These are phyloP conservation scores for Corythoichthys intestinalis DNA, from an alignment of 2,113 vertebrate species.

Conservation along the genomic window DNA sequence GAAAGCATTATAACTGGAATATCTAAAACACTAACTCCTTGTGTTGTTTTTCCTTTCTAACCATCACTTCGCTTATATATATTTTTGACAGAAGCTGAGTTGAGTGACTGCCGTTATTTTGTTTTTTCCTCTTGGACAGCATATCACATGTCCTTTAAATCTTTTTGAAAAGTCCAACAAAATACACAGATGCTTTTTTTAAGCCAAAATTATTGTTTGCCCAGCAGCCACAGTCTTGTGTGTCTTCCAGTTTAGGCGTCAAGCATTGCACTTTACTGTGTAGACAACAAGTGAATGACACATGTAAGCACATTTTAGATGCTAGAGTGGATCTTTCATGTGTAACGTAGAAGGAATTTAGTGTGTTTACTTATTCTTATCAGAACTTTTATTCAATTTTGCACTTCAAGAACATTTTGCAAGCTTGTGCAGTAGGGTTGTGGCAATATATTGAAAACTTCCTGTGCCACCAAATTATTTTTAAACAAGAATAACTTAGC, in stretches of 20 bases:
- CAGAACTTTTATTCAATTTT: neutral
- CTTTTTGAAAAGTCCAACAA: slow-evolving; percentile 3
- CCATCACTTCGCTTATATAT: too few relatives aligned
- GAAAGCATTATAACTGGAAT: too few relatives aligned
- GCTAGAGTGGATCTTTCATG: neutral
- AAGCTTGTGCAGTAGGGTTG: too few relatives aligned
- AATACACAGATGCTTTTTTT: neutral
- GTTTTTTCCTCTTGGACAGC: neutral
- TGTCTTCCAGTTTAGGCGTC: neutral
- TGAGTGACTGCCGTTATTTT: neutral
- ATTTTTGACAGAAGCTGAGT: neutral
- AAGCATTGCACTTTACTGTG: neutral
- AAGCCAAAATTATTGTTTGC: slow-evolving; percentile 8
- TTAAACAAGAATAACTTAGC: too few relatives aligned
- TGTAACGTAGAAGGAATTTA: neutral
- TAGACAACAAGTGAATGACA: slow-evolving; percentile 1
- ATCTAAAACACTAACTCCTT: too few relatives aligned
- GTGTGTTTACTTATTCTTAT: neutral
- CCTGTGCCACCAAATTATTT: too few relatives aligned
- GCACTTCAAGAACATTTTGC: too few relatives aligned
- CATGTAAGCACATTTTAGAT: neutral
- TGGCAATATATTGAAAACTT: too few relatives aligned
- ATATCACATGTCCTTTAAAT: slow-evolving; percentile 2
- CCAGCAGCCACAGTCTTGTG: neutral
- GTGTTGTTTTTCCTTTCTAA: too few relatives aligned